A percentile compares a stretch with the other conserved stretches of the same genome.
phyloP scores from a whole-genome alignment of 2,113 vertebrate species.

The Nycticorax nycticorax region DNA sequence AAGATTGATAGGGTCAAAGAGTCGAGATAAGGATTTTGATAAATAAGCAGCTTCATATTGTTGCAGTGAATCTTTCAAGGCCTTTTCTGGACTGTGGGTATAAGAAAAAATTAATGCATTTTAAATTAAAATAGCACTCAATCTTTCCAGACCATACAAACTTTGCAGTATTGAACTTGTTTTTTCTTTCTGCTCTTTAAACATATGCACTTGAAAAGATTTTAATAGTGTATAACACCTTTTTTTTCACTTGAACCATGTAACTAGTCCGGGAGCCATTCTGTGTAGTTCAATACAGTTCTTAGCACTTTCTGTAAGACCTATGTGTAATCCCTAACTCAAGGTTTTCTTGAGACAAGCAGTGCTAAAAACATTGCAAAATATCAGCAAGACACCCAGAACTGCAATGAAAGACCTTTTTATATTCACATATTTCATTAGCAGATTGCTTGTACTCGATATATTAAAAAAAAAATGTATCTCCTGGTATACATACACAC shows the following conservation, averaged over 20 bases:
- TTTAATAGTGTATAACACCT: background rate
- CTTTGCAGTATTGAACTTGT: background rate
- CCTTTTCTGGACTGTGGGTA: constrained; percentile 86
- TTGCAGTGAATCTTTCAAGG: constrained; percentile 91
- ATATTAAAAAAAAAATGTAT: background rate
- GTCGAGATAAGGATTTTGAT: constrained; percentile 94
- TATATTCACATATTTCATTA: background rate
- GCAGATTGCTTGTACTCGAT: background rate
- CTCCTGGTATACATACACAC: background rate
- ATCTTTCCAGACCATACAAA: background rate
- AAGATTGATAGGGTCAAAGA: constrained; percentile 98
- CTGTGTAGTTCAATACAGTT: background rate
- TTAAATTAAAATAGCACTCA: background rate
- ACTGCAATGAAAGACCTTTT: background rate
- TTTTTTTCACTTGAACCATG: background rate
- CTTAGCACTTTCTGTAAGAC: background rate
- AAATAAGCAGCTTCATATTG: constrained; percentile 93
- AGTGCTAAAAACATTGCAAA: background rate
- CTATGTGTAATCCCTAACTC: background rate
- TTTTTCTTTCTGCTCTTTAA: background rate
- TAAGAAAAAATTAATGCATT: constrained; percentile 5
- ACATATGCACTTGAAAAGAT: background rate
- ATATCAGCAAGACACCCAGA: background rate
- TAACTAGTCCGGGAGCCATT: background rate
- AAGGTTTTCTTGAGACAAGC: background rate